Percentiles rank a stretch among this genome's conserved stretches.
phyloP scores from a whole-genome alignment of 2,797 vertebrate species.

The Amblyopsis hoosieri region DNA sequence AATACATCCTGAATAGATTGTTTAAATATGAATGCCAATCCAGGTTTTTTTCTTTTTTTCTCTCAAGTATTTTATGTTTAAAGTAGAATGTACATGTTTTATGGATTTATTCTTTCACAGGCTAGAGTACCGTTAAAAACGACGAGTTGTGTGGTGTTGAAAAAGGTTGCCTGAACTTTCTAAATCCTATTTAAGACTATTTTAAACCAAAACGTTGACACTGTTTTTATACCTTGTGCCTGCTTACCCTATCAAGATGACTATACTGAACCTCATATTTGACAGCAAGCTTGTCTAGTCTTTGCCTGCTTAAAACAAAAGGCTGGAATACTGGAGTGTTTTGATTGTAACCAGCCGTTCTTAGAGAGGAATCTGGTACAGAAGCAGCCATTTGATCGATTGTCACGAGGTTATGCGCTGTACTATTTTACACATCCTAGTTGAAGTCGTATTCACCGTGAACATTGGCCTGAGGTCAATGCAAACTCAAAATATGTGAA shows the following conservation, averaged over 20 bases:
- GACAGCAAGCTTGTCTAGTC: background rate
- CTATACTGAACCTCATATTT: background rate
- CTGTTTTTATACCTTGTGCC: conserved; percentile 8
- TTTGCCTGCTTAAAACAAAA: background rate
- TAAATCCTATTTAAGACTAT: conserved; percentile 16
- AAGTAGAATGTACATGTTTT: conserved; percentile 23
- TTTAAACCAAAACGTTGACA: conserved; percentile 31
- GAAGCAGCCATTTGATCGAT: background rate
- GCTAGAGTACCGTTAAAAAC: conserved; percentile 20
- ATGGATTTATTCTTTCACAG: conserved; percentile 22
- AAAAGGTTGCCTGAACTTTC: background rate
- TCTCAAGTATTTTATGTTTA: conserved; percentile 3
- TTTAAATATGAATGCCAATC: background rate
- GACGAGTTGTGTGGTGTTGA: background rate
- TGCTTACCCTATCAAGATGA: background rate
- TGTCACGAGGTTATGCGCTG: conserved; percentile 17
- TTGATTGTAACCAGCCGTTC: background rate
- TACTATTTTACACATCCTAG: background rate
- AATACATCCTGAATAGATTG: conserved; percentile 15
- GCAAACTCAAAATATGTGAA: no score
- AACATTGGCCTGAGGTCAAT: no score
- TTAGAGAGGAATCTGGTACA: background rate
- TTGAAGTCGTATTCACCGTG: no score
- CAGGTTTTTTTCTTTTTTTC: conserved; percentile 11
- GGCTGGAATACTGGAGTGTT: no score